Base-by-base conservation (phyloP, 2,888 invertebrate species). In the Imbricaverruca yamaguchii region DNA sequence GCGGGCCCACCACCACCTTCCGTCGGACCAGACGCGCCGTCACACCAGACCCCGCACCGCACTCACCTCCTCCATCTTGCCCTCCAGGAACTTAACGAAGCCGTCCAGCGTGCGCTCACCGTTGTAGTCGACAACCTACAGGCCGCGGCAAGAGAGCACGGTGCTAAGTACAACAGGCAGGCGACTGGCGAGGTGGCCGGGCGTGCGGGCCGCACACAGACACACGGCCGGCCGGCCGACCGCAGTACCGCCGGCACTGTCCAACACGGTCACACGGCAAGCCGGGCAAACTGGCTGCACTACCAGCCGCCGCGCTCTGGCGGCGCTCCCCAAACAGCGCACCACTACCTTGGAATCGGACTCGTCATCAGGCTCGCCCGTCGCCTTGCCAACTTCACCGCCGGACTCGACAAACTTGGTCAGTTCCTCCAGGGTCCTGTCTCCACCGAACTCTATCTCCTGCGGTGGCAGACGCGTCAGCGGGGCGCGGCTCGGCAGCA, bases 81-180 rank as follows among this genome's bases (percentile, higher is more conserved):
- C 85, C 80, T 98, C 98, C 83, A 99, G 89, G 90, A 99, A 99
- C 89, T 96, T 95, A 84, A 92, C 91, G 86, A 99, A 91, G 82
- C 92, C 98, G 85, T 95, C 97, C 84, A 98, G 90, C 85, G 97
- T 98, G 87, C 98, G 91, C 87, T 97, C 97, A 83, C 98, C 96
- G 86, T 93, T 94, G 90, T 95, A 99, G 87, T 98, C 96, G 86
- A 98, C 91, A 85, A 91, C 90, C 89, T 89, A 85, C n/a, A 79
- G 59, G 11, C 55, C 39, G 18, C n/a, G 55, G n/a, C n/a, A 57
- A 23, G 11, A 21, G 18, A 21, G 39, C 55, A 12, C 12, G 12
- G 74, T 55, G 25, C 25, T 12, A 9, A 9, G 12, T n/a, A 74
- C 21, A 53, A 21, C 74, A 74, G 21, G 12, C 74, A 21, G 21